phyloP scores from a whole-genome alignment of 2,113 vertebrate species.

The Pseudonaja textilis region DNA sequence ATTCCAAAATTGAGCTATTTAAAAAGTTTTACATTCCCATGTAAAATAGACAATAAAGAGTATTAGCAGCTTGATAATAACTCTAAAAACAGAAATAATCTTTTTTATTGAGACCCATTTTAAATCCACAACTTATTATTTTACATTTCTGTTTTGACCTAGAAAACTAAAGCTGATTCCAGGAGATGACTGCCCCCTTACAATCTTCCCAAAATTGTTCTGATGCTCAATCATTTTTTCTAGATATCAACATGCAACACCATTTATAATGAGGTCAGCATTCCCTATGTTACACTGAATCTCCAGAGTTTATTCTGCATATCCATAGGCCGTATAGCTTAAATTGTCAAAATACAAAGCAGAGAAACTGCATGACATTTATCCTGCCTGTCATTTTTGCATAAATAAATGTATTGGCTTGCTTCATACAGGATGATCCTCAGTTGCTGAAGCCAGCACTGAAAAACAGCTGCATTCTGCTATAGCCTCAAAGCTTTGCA shows the following conservation, averaged over 20 bases:
- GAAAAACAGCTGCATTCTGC: constrained; percentile 74
- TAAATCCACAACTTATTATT: constrained; percentile 40
- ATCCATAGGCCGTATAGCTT: not conserved
- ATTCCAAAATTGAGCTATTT: not conserved
- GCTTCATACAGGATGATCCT: constrained; percentile 54
- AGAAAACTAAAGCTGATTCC: constrained; percentile 43
- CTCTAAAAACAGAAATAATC: constrained; percentile 27
- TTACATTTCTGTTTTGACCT: constrained; percentile 62
- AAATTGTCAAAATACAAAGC: constrained; percentile 8
- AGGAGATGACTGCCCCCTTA: not conserved
- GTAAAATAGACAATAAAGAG: not conserved
- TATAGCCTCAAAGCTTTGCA: constrained; percentile 66
- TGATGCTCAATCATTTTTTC: not conserved
- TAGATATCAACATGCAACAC: not conserved
- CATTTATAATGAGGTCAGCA: not conserved
- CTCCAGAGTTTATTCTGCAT: not conserved
- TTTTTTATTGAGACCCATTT: not conserved
- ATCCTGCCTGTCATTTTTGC: constrained; percentile 45
- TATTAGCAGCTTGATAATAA: not conserved
- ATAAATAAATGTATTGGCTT: constrained; percentile 43
- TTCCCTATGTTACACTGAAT: not conserved
- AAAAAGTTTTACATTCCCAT: not conserved
- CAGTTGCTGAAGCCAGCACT: constrained; percentile 47
- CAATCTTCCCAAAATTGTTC: constrained; percentile 9
- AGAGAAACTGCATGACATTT: constrained; percentile 11